Evolutionary conservation across 1,140 invertebrate species (phyloP).

Genomic region (Zaprionus lachaisei): DNA sequence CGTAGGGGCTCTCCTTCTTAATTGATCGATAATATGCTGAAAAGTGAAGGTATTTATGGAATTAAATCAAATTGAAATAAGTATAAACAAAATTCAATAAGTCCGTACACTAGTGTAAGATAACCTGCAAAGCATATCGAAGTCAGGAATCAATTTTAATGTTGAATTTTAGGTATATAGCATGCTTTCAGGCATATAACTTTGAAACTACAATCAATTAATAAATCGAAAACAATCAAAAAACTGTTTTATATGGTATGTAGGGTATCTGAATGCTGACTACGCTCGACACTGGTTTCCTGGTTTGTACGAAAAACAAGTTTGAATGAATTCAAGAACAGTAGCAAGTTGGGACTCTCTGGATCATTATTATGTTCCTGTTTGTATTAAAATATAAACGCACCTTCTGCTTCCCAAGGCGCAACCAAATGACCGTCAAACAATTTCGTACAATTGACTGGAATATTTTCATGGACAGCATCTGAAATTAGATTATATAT

Average conservation of each 20-base stretch:
- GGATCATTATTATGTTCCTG: conserved; percentile 3
- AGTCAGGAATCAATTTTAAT: neutral
- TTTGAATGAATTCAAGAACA: conserved; percentile 5
- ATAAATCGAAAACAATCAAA: neutral
- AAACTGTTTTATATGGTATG: neutral
- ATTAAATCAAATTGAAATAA: neutral
- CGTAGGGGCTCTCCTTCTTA: conserved; percentile 24
- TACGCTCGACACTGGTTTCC: neutral
- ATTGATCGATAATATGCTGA: conserved; percentile 34
- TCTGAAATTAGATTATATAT: conserved; percentile 27
- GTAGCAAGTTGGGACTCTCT: conserved; percentile 4
- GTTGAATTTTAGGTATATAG: neutral
- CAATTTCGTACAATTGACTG: conserved; percentile 29
- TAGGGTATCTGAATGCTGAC: neutral
- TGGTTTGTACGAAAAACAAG: conserved; percentile 6
- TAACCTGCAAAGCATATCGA: neutral
- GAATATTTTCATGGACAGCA: conserved; percentile 25
- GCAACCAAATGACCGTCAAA: conserved; percentile 25
- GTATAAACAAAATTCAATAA: neutral
- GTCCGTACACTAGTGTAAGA: neutral
- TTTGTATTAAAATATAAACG: neutral
- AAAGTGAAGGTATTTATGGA: neutral
- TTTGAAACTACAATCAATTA: neutral
- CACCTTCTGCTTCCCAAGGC: conserved; percentile 33
- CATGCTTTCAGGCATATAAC: neutral